Base-by-base conservation (phyloP, 2,888 invertebrate species). In the Leuctra nigra region DNA sequence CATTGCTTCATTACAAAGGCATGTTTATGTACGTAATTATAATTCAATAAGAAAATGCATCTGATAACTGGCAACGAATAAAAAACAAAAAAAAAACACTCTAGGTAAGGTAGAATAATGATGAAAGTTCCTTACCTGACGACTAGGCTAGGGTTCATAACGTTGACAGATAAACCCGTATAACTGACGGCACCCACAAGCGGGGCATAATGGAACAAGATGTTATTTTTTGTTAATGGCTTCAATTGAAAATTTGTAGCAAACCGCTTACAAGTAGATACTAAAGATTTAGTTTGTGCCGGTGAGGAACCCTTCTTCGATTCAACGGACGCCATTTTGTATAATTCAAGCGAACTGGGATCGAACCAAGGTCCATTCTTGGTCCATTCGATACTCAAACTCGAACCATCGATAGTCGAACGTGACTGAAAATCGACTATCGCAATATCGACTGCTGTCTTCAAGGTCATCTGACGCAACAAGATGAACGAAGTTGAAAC, bases 91-190 rank as follows among this genome's bases (percentile, higher is more conserved):
- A n/a, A n/a, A n/a, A n/a, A n/a, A n/a, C n/a, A n/a, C n/a, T n/a
- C n/a, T n/a, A n/a, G n/a, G n/a, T n/a, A n/a, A n/a, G n/a, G n/a
- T n/a, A n/a, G n/a, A n/a, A n/a, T n/a, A n/a, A n/a, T n/a, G n/a
- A n/a, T n/a, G n/a, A n/a, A n/a, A n/a, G n/a, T n/a, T n/a, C 16
- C 53, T 69, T 73, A 84, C 86, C 86, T 86, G 65, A 85, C 77
- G 66, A 87, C 78, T 63, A 90, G 73, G 62, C 82, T 79, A 2
- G 91, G 91, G 68, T 91, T 89, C 87, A 91, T 89, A 54, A 91
- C 87, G 74, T 87, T 87, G 48, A 91, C 76, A 47, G 90, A 86
- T 53, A 91, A 77, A 36, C 86, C 83, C 66, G 85, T 83, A 72
- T 91, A 91, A 70, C 87, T 86, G 60, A 79, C 77, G 52, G 84